Evolutionary conservation across 64 coral and sea anemone species (phyloP), one percentile per base, ranked within the genome.

Genomic region (Montipora sp.): DNA sequence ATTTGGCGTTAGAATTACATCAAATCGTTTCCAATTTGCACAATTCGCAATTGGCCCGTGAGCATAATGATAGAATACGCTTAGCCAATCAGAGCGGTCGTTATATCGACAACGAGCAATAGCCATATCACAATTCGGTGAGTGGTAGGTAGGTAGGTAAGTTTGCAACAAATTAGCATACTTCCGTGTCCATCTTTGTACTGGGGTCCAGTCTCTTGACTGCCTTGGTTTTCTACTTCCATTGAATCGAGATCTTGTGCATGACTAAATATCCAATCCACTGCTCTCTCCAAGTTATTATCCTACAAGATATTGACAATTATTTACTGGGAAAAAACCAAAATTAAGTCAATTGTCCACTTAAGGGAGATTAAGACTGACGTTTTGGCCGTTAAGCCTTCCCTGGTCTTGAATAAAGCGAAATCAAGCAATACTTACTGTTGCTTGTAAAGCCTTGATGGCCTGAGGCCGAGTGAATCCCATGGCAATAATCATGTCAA

Each of bases 251-350:
- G 80, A 27, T 98, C 97, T 0, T 93, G 81, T 21, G 94, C 97
- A 80, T 98, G 97, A 87, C 91, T 96, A 92, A 98, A 98, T 91
- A 98, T 98, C 97, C 97, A 98, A 81, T 98, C 97, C 75, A 73
- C 89, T 75, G 97, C 97, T 27, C 97, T 88, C 27, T 98, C 97
- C 21, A 98, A 92, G 79, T 96, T 98, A 73, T 98, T 98, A 74
- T 98, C 89, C 97, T 98, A 76, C 14, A 72, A 59, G 59, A 12
- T 11, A 3, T 68, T 1, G 51, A 43, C 12, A 50, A 8, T 57
- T 0, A 57, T 11, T 8, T 8, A 8, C 18, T 19, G 22, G 4
- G n/a, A 81, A 57, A 10, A 6, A 59, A 57, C 24, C 10, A 21
- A n/a, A 11, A 57, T 57, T 8, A 57, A 8, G 11, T 57, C 53